phyloP scores from a whole-genome alignment of 2,113 vertebrate genomes.

The Podiceps cristatus region DNA sequence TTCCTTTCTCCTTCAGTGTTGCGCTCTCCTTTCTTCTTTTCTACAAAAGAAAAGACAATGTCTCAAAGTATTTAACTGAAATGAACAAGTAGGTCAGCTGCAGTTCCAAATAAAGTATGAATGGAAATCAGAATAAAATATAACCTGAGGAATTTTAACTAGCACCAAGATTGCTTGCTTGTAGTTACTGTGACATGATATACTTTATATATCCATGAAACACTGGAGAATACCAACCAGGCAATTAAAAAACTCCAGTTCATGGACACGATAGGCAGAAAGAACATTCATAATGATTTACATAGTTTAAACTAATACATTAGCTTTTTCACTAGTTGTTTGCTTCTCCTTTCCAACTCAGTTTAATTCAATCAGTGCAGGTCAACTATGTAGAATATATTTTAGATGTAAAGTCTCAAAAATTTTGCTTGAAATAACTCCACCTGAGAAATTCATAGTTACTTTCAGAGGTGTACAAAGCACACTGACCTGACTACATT shows the following conservation, averaged over 20 bases:
- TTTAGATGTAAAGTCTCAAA: background rate
- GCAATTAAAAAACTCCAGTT: background rate
- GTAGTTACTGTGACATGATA: background rate
- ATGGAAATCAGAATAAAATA: background rate
- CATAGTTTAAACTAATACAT: background rate
- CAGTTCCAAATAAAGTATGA: slow-evolving; percentile 2
- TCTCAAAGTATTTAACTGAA: slow-evolving; percentile 37
- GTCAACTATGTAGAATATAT: background rate
- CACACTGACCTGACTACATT: background rate
- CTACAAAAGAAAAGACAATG: slow-evolving; percentile 78
- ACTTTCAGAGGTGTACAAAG: background rate
- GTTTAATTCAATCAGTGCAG: background rate
- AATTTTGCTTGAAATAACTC: background rate
- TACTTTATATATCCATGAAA: background rate
- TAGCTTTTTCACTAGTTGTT: background rate
- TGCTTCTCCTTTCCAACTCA: background rate
- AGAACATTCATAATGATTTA: background rate
- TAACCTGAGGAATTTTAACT: slow-evolving; percentile 1
- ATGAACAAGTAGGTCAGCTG: slow-evolving; percentile 51
- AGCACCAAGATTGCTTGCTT: background rate
- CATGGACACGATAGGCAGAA: background rate
- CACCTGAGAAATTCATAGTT: background rate
- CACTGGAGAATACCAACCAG: background rate
- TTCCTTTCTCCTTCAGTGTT: slow-evolving; percentile 89
- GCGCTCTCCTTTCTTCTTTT: slow-evolving; percentile 86